These are phyloP conservation scores for Sycophaga agraensis DNA, from an alignment of 1,140 invertebrate species.

Conservation along the genomic window DNA sequence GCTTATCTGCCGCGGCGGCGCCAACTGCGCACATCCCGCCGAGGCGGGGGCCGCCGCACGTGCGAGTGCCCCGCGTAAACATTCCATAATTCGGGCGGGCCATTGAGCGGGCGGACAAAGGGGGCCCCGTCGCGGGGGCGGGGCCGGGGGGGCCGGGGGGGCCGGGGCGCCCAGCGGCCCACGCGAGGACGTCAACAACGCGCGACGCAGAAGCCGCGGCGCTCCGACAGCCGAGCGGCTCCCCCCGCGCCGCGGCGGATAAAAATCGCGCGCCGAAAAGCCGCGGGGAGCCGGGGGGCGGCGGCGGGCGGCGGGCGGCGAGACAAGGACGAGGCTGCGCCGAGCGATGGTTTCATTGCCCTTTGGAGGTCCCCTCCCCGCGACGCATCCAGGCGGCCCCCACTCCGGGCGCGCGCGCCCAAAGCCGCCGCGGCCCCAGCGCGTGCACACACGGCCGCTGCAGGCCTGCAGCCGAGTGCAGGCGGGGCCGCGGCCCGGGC, in stretches of 20 bases:
- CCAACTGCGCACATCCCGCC: too few species aligned
- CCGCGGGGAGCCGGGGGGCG: too few species aligned
- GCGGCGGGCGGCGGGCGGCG: not conserved
- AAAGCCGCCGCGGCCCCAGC: not conserved
- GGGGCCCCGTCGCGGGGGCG: too few species aligned
- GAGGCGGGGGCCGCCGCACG: too few species aligned
- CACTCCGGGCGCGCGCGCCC: not conserved
- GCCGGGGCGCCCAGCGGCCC: too few species aligned
- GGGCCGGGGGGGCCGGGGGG: too few species aligned
- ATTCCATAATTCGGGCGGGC: too few species aligned
- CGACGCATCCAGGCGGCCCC: not conserved
- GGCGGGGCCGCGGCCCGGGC: not conserved
- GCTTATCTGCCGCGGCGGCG: too few species aligned
- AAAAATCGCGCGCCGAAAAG: not conserved
- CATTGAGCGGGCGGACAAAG: too few species aligned
- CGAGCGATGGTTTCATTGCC: constrained; percentile 30
- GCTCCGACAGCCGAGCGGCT: not conserved
- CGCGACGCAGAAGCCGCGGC: not conserved
- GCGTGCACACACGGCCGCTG: not conserved
- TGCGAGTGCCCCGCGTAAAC: too few species aligned
- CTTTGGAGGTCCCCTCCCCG: not conserved
- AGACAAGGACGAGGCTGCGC: constrained; percentile 1
- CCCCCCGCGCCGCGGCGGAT: not conserved
- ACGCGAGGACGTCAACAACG: too few species aligned
- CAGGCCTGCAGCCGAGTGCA: too few species aligned